Evolutionary conservation across 1,140 invertebrate genomes (phyloP).

Genomic region (Bathynomus jamesi): DNA sequence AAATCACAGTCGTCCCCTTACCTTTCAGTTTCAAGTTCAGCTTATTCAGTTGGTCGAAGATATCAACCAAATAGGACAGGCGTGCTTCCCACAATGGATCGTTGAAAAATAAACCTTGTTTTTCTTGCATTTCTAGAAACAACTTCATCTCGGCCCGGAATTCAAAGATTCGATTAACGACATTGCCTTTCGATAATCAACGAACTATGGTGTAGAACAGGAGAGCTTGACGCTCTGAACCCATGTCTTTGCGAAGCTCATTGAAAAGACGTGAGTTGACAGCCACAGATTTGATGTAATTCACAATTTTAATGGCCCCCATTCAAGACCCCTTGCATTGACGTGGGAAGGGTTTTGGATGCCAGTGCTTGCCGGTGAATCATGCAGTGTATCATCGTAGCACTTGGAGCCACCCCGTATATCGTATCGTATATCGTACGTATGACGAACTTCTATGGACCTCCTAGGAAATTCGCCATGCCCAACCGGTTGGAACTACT

Average conservation of each 20-base stretch:
- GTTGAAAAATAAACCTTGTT: not conserved
- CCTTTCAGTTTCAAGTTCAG: not conserved
- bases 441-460: too few species aligned
- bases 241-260: constrained; percentile 4
- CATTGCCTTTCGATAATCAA: constrained; percentile 3
- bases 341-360: too few species aligned
- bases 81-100: not conserved
- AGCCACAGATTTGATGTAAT: constrained; percentile 3
- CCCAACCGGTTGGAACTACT: too few species aligned
- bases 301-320: too few species aligned
- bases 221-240: not conserved
- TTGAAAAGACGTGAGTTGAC: constrained; percentile 11
- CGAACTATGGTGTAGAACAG: constrained; percentile 3
- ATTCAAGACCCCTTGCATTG: too few species aligned
- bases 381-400: too few species aligned
- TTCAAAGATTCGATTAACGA: constrained; percentile 8
- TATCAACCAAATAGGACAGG: not conserved
- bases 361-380: too few species aligned
- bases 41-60: not conserved
- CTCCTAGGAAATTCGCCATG: too few species aligned
- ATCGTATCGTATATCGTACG: too few species aligned
- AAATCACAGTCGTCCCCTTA: too few species aligned
- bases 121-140: not conserved
- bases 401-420: too few species aligned
- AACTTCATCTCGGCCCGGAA: not conserved